Base-by-base conservation (phyloP, 1,140 invertebrate genomes). In the Neuroterus valhalla region DNA sequence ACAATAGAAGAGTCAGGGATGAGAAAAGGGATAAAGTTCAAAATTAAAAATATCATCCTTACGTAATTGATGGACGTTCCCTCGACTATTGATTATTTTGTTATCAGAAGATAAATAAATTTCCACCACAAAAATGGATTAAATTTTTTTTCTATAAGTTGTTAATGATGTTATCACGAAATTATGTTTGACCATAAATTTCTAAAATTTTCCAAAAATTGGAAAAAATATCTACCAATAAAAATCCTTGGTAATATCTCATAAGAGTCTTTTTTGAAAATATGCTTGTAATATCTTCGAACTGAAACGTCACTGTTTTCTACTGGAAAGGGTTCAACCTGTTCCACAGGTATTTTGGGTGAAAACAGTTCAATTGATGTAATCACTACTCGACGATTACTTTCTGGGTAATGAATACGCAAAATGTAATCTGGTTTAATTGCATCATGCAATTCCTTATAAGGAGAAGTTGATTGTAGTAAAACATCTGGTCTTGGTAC, bases 371-470 rank as follows among this genome's bases (percentile, higher is more conserved):
- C 84, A 26, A 89, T 81, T 6, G 81, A 78, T 11, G 84, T 87
- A 43, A 88, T 81, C 15, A 82, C 69, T 5, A 75, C 55, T 10
- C 72, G 79, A 2, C 79, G 80, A 14, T 67, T 79, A 26, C 83
- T 76, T 3, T 82, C 67, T 0, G 81, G 79, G 75, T 81, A 75
- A 70, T 82, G 76, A 4, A 85, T 72, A 1, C 78, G n/a, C 6
- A 89, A 67, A 2, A 86, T 91, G 79, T 92, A 94, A 50, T 88
- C 82, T 0, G 94, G 94, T 71, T 91, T 92, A 11, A 94, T 89
- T 42, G 90, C 84, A 68, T 91, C 89, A 86, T 93, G 91, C 3
- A 93, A 85, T 19, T 89, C 73, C 80, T 92, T 92, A 45, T 89
- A 92, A 0, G 89, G 85, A 0, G 94, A 94, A 55, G 91, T 89